phyloP scores from a whole-genome alignment of 2,113 vertebrate genomes.

The Madoqua kirkii region DNA sequence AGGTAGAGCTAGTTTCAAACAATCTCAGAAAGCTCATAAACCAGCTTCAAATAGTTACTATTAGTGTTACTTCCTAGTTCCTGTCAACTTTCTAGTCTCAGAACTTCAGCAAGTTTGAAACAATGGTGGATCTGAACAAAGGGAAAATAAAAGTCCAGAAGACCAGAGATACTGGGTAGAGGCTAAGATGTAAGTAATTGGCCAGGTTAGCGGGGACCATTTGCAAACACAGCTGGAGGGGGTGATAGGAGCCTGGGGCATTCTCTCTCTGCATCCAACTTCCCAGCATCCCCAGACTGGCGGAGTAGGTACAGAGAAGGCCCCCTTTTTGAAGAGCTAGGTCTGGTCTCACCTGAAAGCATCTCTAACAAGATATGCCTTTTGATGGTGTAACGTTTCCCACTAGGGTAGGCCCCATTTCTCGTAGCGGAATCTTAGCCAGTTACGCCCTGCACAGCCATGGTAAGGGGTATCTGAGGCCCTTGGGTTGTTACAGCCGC shows the following conservation, averaged over 20 bases:
- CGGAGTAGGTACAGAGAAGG: neutral
- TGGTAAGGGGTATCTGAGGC: accelerated
- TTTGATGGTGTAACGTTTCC: neutral
- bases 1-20: neutral
- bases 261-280: neutral
- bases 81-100: neutral
- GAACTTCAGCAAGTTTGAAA: neutral
- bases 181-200: neutral
- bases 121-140: neutral
- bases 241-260: neutral
- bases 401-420: neutral
- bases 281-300: neutral
- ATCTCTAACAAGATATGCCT: neutral
- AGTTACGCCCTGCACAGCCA: too few species aligned
- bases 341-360: neutral
- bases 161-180: neutral
- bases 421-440: neutral
- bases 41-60: neutral
- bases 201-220: neutral
- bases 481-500: neutral
- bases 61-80: neutral
- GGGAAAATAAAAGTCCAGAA: too few species aligned
- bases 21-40: neutral
- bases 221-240: too few species aligned
- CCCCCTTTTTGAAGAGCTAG: neutral